Evolutionary conservation across 2,113 vertebrate species (phyloP), one percentile per base, ranked within the genome.

Genomic region (Patagioenas fasciata): DNA sequence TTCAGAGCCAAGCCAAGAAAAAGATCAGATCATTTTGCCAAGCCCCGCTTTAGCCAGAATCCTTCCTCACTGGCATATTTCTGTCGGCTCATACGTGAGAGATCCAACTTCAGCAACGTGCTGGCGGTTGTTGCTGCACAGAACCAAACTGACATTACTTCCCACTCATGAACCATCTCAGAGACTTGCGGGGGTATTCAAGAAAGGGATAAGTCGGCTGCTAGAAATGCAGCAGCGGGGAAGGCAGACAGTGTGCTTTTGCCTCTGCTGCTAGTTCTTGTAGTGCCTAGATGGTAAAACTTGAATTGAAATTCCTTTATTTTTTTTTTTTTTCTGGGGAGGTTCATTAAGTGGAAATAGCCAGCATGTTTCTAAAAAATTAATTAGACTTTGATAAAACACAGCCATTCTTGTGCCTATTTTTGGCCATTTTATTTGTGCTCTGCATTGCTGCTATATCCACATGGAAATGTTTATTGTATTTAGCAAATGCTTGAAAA

Each of bases 401-500:
- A 42, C 65, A 69, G n/a, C 60, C 16, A 11, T 84, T 81, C 42
- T 81, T 51, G 12, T 62, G 48, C 64, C 66, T 60, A 23, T 19
- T 64, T 66, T 56, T 48, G 83, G 0, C 24, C 57, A 24, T 78
- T 72, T 93, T 53, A 34, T 87, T 85, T 73, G 44, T 67, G 44
- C 5, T 1, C 60, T 50, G 5, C 13, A 2, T 51, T 71, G 29
- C 65, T 88, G 72, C 65, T 93, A 42, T 1, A 60, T 57, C 74
- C 75, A 67, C 42, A 34, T 71, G 72, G 81, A 96, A 88, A 67
- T 70, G 48, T 69, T 94, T 69, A 91, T 17, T 80, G 47, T 71
- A 32, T 82, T 90, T 74, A 94, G 62, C 64, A 93, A 89, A 67
- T 74, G 47, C 73, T 87, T 85, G 62, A 53, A 69, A 87, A 85